phyloP scores from a whole-genome alignment of 2,888 invertebrate genomes.

The Tortricodes alternella region DNA sequence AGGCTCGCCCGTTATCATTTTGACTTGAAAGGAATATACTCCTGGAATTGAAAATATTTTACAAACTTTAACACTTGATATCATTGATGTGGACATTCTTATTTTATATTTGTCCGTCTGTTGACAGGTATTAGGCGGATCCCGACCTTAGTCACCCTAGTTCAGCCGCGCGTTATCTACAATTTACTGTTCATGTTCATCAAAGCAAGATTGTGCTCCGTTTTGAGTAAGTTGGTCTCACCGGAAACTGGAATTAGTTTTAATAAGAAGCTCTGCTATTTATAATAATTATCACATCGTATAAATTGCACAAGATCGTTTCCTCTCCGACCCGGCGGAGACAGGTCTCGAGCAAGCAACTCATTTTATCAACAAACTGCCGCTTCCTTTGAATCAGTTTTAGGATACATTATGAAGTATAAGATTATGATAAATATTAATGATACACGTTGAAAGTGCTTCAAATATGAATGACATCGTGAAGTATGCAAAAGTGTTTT shows the following conservation, averaged over 20 bases:
- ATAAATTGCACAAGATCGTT: not conserved
- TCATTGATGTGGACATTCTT: no score
- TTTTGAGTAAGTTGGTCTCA: not conserved
- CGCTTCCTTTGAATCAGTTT: not conserved
- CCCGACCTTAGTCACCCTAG: no score
- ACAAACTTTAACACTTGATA: no score
- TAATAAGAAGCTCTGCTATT: not conserved
- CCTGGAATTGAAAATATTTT: no score
- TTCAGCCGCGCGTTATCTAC: not conserved
- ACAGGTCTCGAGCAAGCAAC: not conserved
- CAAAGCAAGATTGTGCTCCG: not conserved
- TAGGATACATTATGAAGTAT: not conserved
- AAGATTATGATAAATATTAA: not conserved
- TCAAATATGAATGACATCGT: no score
- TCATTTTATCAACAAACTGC: not conserved
- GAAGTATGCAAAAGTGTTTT: not conserved
- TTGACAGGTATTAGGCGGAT: no score
- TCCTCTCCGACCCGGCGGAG: not conserved
- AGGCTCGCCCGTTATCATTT: no score
- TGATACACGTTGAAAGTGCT: not conserved
- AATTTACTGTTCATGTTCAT: not conserved
- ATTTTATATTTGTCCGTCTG: no score
- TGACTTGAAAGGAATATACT: no score
- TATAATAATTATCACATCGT: not conserved
- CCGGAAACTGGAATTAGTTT: not conserved